phyloP scores from a whole-genome alignment of 2,113 vertebrate species.

The Marmota monax region DNA sequence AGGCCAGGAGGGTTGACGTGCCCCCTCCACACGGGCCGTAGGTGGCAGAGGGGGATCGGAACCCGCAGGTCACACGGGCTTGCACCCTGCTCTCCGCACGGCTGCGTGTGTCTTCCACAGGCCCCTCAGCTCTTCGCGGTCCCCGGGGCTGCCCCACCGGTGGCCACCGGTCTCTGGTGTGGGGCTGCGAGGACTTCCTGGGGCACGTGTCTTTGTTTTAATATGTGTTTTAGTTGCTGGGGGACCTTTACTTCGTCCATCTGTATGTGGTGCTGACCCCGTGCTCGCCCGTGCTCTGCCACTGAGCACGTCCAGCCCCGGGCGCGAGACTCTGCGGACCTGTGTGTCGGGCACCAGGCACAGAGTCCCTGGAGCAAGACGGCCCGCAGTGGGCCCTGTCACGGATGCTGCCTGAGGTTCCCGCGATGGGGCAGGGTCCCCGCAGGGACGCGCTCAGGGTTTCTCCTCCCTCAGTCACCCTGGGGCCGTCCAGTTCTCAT shows the following conservation, averaged over 20 bases:
- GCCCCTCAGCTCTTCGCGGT: too few species aligned
- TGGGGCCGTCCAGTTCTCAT: background rate
- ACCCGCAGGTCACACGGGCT: background rate
- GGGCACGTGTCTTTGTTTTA: background rate
- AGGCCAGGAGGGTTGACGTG: background rate
- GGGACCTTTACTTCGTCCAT: too few species aligned
- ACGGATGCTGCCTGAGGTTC: background rate
- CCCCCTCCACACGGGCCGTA: too few species aligned
- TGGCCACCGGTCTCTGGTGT: rapidly evolving
- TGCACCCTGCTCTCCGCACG: too few species aligned
- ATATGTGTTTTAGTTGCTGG: too few species aligned
- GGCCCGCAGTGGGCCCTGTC: rapidly evolving
- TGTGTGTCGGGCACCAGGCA: background rate
- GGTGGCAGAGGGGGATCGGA: background rate
- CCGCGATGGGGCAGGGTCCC: background rate
- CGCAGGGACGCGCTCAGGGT: background rate
- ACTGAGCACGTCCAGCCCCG: background rate
- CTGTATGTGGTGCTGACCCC: too few species aligned
- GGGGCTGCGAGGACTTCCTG: too few species aligned
- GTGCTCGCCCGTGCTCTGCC: too few species aligned
- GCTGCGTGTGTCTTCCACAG: too few species aligned
- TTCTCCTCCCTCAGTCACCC: too few species aligned
- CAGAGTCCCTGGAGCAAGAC: too few species aligned
- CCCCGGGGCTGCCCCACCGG: too few species aligned
- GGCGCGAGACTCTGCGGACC: background rate